A percentile compares a stretch with the other conserved stretches of the same genome.
phyloP scores from a whole-genome alignment of 2,113 vertebrate species.

The Paralichthys olivaceus region DNA sequence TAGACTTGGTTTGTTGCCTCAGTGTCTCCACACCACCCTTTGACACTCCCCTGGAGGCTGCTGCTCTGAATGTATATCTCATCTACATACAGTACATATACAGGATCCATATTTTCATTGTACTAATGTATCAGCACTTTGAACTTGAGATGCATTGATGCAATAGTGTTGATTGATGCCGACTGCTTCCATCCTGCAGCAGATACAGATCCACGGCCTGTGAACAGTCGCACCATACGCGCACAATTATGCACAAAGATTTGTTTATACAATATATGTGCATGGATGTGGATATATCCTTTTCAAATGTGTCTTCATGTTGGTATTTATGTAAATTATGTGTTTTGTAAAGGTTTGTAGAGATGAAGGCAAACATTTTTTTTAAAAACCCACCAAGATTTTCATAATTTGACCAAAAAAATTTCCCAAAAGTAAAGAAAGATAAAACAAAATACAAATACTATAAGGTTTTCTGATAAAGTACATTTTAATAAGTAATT shows the following conservation, averaged over 20 bases:
- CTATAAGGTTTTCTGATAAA: background rate
- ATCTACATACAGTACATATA: background rate
- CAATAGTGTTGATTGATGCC: background rate
- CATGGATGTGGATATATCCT: too few relatives aligned
- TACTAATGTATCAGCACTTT: background rate
- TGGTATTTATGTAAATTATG: too few relatives aligned
- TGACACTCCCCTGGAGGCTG: background rate
- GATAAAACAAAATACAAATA: background rate
- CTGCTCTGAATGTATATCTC: background rate
- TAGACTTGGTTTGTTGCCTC: constrained; percentile 19
- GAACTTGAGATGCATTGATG: background rate
- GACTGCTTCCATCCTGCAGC: background rate
- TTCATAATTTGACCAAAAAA: background rate
- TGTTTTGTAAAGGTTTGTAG: too few relatives aligned
- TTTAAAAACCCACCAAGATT: background rate
- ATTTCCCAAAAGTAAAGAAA: background rate
- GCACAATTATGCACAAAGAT: background rate
- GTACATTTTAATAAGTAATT: background rate
- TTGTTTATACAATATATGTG: too few relatives aligned
- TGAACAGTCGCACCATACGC: background rate
- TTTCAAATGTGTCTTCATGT: too few relatives aligned
- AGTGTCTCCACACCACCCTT: background rate
- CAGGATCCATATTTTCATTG: background rate
- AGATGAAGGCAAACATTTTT: too few relatives aligned
- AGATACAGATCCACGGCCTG: background rate